Evolutionary conservation across 2,888 invertebrate species (phyloP).

Genomic region (Agrotis ipsilon): DNA sequence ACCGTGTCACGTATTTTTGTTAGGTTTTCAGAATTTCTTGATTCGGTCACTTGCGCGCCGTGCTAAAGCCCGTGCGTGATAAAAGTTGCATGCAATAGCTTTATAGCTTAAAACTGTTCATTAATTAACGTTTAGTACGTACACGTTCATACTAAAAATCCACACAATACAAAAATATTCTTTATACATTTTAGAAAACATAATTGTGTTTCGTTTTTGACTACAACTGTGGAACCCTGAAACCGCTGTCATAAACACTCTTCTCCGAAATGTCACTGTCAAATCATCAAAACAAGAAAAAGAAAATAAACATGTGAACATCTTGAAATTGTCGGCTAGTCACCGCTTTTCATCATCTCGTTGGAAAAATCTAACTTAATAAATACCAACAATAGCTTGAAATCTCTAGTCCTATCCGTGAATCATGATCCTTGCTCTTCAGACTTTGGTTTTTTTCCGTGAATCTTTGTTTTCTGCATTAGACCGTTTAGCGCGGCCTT

Average conservation of each 20-base stretch:
- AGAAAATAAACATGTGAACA: conserved; percentile 85
- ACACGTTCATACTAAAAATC: no score
- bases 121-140: no score
- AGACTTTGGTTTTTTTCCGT: conserved; percentile 85
- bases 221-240: background rate
- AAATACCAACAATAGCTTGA: conserved; percentile 64
- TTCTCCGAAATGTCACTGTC: conserved; percentile 41
- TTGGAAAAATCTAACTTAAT: conserved; percentile 71
- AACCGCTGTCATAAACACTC: conserved; percentile 4
- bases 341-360: conserved; percentile 54
- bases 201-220: background rate
- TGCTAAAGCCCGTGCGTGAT: no score
- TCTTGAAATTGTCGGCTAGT: conserved; percentile 74
- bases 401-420: conserved; percentile 78
- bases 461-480: conserved; percentile 80
- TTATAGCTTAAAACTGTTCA: no score
- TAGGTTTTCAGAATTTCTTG: no score
- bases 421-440: conserved; percentile 87
- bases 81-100: no score
- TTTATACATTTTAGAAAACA: no score
- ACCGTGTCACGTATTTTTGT: no score
- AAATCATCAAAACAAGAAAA: conserved; percentile 65
- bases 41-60: no score
- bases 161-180: no score
- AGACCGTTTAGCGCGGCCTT: conserved; percentile 80